Base-by-base conservation (phyloP, 1,140 invertebrate genomes). In the Philaenus spumarius region DNA sequence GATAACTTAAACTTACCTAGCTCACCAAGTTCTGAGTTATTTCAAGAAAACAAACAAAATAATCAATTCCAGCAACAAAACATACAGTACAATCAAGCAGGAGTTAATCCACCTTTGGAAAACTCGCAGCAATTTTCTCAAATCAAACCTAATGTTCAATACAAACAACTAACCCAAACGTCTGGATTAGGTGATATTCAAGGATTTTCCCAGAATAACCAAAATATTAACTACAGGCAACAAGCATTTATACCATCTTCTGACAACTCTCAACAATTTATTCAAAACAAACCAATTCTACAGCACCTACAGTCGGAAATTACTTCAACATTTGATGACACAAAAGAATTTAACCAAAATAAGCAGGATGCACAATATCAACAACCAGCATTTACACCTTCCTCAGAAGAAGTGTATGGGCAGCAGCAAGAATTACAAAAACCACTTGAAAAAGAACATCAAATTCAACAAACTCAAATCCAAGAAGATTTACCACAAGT, bases 31-130 rank as follows among this genome's bases (percentile, higher is more conserved):
- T 30, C 26, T 30, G 26, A 30, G 26, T 3, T 30, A 30, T 30
- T 4, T 30, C 45, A 53, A 35, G 12, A 53, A 15, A 47, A 47
- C 4, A 19, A 20, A n/a, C 22, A 53, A 39, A 30, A 53, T 17
- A 47, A 47, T 47, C 50, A 53, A 17, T 26, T 15, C 24, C 50
- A 53, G 35, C 50, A 53, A 19, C 26, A 30, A 30, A 30, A 30
- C 9, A 3, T 30, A 4, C 26, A 30, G 26, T 30, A 4, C 26
- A 30, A 30, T 30, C 26, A 30, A 30, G 26, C 26, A 30, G 3
- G 3, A 4, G 9, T 30, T 30, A n/a, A n/a, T n/a, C n/a, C n/a
- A n/a, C n/a, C n/a, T n/a, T n/a, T n/a, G n/a, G n/a, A n/a, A n/a
- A n/a, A n/a, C n/a, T 3, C 26, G 26, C 26, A 30, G 26, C 2